These are phyloP conservation scores for Anas platyrhynchos DNA, from an alignment of 2,113 vertebrate species.

Conservation along the genomic window DNA sequence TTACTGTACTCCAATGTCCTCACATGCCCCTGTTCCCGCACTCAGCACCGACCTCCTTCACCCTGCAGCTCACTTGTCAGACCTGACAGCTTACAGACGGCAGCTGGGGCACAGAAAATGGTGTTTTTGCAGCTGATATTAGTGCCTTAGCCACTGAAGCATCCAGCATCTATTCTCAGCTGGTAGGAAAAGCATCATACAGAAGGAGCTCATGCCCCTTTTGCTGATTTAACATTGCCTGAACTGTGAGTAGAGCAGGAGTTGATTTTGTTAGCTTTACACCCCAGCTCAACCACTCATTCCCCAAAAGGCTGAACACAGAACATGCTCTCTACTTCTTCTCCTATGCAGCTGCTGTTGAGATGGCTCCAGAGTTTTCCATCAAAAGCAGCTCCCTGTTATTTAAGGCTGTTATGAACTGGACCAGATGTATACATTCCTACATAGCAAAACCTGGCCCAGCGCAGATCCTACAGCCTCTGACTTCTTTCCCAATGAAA, in stretches of 20 bases:
- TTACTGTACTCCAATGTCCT: conserved; percentile 42
- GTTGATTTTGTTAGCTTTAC: background rate
- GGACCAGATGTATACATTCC: background rate
- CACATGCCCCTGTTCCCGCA: background rate
- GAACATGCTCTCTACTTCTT: background rate
- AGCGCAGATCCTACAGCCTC: background rate
- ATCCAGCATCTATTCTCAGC: background rate
- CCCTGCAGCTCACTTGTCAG: background rate
- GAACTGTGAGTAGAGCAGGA: background rate
- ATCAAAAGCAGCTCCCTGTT: background rate
- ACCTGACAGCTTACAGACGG: background rate
- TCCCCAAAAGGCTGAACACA: background rate
- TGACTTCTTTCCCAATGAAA: background rate
- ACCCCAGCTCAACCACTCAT: background rate
- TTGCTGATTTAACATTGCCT: background rate
- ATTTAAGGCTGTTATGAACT: background rate
- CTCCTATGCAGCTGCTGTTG: background rate
- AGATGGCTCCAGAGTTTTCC: background rate
- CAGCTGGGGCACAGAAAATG: background rate
- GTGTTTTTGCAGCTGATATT: background rate
- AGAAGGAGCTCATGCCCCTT: background rate
- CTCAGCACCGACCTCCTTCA: background rate
- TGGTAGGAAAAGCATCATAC: background rate
- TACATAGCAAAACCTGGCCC: background rate
- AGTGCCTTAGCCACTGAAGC: background rate